Evolutionary conservation across 92 coral and sea anemone species (phyloP).

Genomic region (Pocillopora meandrina): DNA sequence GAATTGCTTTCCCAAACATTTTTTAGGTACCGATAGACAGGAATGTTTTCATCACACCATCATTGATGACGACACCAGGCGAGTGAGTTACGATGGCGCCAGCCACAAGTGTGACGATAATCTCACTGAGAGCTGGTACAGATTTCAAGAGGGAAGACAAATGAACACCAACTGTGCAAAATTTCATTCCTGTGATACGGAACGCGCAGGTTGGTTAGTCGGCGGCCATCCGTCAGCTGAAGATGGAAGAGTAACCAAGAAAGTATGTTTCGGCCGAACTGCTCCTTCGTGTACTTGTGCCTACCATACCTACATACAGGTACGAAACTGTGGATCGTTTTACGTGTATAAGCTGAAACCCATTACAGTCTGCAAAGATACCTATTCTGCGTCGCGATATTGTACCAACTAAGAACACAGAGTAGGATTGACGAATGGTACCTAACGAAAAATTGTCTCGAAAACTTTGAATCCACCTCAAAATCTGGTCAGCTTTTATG

Average conservation of each 20-base stretch:
- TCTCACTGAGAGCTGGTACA: conserved; percentile 55
- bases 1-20: too few species aligned
- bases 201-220: conserved; percentile 65
- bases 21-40: background rate
- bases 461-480: too few species aligned
- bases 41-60: background rate
- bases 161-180: background rate
- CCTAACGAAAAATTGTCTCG: too few species aligned
- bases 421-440: background rate
- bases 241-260: conserved; percentile 63
- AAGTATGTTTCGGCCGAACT: conserved; percentile 67
- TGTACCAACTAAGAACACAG: conserved; percentile 31
- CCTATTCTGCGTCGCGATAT: conserved; percentile 34
- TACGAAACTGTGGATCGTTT: conserved; percentile 77
- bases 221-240: conserved; percentile 59
- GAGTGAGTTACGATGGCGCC: background rate
- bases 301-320: conserved; percentile 39
- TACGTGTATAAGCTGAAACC: conserved; percentile 75
- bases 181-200: conserved; percentile 44
- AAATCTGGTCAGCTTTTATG: too few species aligned
- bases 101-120: conserved; percentile 22
- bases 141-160: conserved; percentile 33
- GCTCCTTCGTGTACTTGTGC: conserved; percentile 51
- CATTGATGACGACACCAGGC: conserved; percentile 10
- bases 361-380: conserved; percentile 20